Base-by-base conservation (phyloP, 2,797 vertebrate species). In the Hoplostethus mediterraneus region DNA sequence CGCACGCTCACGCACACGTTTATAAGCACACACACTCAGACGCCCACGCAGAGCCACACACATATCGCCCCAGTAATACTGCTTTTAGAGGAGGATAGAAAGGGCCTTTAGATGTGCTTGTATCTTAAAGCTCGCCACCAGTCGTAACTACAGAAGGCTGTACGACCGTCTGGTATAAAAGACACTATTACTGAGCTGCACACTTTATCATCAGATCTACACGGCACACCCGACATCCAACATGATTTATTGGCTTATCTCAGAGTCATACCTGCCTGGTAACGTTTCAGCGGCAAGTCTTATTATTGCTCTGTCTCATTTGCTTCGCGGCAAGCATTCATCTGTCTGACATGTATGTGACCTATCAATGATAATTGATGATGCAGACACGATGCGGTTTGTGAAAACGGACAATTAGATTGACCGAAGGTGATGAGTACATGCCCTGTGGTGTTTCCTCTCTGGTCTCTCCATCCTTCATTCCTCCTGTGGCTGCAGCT, bases 401-500 rank as follows among this genome's bases (percentile, higher is more conserved):
- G 54, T 12, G 33, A 33, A 16, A 40, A 42, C 8, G 62, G 17
- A 17, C 45, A 73, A 73, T 64, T 73, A 9, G 61, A 64, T 64
- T 58, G 33, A n/a, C 28, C 14, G 4, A n/a, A 44, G 51, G 28
- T 54, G 51, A 30, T 21, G 40, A 28, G 40, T 16, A 17, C 36
- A 25, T 25, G 45, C 5, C 11, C 45, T 55, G 48, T 52, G 47
- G 12, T 47, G 40, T 77, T 54, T 67, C 63, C 49, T 77, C 48
- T 11, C 28, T 4, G 17, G 30, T 63, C 60, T 58, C 33, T 77
- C 52, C 36, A 11, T 14, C 10, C 55, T 73, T 68, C 64, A 68
- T 61, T 76, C 51, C 49, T 77, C 60, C 28, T 55, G 16, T 67
- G 13, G 38, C 21, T 16, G 13, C 51, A 58, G 25, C 58, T 70